A percentile compares a stretch with the other conserved stretches of the same genome.
Evolutionary conservation across 2,113 vertebrate genomes (phyloP).

Genomic region (Chaenogobius annularis): DNA sequence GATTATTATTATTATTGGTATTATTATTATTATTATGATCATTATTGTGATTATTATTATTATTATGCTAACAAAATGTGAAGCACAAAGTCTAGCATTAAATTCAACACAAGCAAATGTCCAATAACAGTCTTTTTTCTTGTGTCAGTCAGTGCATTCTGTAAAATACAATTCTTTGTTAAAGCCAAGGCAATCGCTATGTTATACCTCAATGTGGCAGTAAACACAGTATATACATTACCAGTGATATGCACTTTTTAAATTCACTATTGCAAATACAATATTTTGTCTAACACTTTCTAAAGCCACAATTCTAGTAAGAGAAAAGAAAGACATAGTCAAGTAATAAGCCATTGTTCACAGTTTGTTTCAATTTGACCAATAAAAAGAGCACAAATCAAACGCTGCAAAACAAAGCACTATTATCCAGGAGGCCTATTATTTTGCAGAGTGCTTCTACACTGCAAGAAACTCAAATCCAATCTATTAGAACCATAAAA

Average conservation of each 20-base stretch:
- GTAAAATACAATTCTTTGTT: not conserved
- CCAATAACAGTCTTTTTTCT: not conserved
- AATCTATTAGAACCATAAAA: not conserved
- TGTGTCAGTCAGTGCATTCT: not conserved
- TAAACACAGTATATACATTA: too few species aligned
- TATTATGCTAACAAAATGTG: too few species aligned
- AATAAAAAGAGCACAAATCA: constrained; percentile 35
- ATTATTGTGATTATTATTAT: too few species aligned
- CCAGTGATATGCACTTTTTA: too few species aligned
- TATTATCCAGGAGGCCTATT: constrained; percentile 7
- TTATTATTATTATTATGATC: too few species aligned
- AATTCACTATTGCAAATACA: too few species aligned
- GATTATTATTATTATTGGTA: too few species aligned
- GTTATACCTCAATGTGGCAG: not conserved
- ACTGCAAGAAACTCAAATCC: not conserved
- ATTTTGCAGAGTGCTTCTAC: constrained; percentile 13
- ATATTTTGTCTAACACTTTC: too few species aligned
- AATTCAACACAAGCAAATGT: not conserved
- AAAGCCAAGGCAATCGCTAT: not conserved
- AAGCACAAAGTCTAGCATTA: not conserved
- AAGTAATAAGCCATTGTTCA: constrained; percentile 26
- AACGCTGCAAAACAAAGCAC: constrained; percentile 12
- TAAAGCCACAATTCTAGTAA: not conserved
- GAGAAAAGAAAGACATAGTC: too few species aligned
- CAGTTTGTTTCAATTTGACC: constrained; percentile 21